These are phyloP conservation scores for Nebria salina DNA, from an alignment of 2,888 invertebrate genomes.

Conservation along the genomic window DNA sequence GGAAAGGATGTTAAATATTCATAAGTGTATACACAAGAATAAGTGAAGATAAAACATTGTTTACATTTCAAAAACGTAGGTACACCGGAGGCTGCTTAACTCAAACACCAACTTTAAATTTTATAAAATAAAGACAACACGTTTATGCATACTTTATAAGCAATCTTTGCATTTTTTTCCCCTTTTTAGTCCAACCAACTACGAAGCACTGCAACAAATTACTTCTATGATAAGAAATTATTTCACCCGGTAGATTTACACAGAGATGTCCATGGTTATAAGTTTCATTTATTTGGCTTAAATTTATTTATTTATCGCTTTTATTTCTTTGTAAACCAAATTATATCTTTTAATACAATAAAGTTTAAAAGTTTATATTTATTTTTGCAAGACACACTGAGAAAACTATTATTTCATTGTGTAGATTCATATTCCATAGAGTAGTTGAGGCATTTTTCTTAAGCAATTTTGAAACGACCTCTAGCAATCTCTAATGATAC, in stretches of 20 bases:
- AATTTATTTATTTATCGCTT: too few relatives aligned
- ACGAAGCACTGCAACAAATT: neutral
- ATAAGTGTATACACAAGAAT: conserved; percentile 45
- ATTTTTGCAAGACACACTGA: too few relatives aligned
- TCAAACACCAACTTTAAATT: conserved; percentile 45
- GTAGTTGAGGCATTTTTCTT: too few relatives aligned
- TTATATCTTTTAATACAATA: too few relatives aligned
- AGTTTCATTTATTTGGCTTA: too few relatives aligned
- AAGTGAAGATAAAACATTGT: conserved; percentile 46
- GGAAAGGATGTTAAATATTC: conserved; percentile 43
- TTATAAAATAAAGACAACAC: conserved; percentile 46
- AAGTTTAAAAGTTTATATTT: too few relatives aligned
- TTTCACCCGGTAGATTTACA: too few relatives aligned
- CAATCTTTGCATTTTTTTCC: conserved; percentile 4
- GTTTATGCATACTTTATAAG: conserved; percentile 44
- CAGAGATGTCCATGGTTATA: too few relatives aligned
- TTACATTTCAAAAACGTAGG: conserved; percentile 45
- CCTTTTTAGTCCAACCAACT: neutral
- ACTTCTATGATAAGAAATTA: neutral
- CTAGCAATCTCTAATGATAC: neutral
- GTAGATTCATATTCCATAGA: too few relatives aligned
- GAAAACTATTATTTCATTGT: too few relatives aligned
- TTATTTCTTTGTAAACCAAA: too few relatives aligned
- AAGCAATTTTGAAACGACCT: too few relatives aligned
- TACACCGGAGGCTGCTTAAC: conserved; percentile 27